phyloP scores from a whole-genome alignment of 2,113 vertebrate genomes.

The Ivindomyrus marchei region DNA sequence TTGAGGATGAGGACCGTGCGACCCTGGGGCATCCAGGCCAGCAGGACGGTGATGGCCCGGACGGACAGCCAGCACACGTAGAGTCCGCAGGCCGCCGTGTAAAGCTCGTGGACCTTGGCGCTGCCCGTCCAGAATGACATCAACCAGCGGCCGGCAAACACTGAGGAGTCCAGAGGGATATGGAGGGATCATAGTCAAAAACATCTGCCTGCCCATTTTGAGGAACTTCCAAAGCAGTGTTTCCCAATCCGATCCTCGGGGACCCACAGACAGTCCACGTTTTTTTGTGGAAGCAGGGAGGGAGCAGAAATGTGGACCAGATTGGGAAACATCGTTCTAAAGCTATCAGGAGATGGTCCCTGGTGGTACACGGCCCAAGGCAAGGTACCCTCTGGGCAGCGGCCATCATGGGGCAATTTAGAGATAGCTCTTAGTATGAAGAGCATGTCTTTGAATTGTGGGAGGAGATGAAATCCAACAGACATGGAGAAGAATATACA shows the following conservation, averaged over 20 bases:
- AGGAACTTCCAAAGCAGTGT: neutral
- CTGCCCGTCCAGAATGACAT: constrained; percentile 99
- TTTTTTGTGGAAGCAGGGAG: no score
- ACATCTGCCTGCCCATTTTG: neutral
- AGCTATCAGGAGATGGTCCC: neutral
- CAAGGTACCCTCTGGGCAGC: neutral
- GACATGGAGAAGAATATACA: neutral
- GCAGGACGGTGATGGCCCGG: constrained; percentile 81
- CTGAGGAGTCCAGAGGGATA: constrained; percentile 44
- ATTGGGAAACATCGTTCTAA: neutral
- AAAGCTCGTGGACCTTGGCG: constrained; percentile 95
- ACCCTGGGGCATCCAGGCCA: constrained; percentile 98
- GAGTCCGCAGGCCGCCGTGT: constrained; percentile 94
- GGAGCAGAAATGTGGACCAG: no score
- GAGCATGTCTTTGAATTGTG: no score
- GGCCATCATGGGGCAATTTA: neutral
- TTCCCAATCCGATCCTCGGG: neutral
- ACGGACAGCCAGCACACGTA: constrained; percentile 97
- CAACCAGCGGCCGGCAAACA: constrained; percentile 91
- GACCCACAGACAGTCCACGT: no score
- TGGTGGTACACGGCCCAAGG: neutral
- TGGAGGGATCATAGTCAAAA: neutral
- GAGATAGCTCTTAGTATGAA: neutral
- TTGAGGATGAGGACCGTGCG: constrained; percentile 90
- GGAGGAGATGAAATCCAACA: neutral